A percentile compares a stretch with the other conserved stretches of the same genome.
phyloP scores from a whole-genome alignment of 2,797 vertebrate species.

The Leuciscus waleckii region DNA sequence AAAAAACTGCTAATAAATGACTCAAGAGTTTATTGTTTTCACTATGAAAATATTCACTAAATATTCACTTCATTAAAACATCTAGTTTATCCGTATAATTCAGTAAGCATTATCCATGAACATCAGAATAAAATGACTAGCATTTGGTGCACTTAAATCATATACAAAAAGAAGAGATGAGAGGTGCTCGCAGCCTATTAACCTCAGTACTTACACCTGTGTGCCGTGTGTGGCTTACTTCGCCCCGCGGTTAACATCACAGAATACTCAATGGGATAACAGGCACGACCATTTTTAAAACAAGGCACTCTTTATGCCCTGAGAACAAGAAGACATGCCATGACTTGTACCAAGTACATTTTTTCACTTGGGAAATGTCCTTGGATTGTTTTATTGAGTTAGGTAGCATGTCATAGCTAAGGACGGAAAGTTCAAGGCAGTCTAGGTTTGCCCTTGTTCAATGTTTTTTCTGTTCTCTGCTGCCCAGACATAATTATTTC shows the following conservation, averaged over 20 bases:
- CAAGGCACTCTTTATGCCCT: slow-evolving; percentile 13
- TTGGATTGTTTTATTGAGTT: slow-evolving; percentile 60
- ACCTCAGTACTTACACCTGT: slow-evolving; percentile 43
- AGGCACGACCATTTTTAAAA: slow-evolving; percentile 26
- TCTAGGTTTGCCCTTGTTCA: slow-evolving; percentile 49
- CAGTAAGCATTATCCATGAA: neutral
- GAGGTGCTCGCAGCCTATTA: slow-evolving; percentile 37
- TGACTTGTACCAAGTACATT: slow-evolving; percentile 27
- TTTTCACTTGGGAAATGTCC: slow-evolving; percentile 43
- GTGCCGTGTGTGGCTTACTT: slow-evolving; percentile 35
- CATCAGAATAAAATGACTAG: slow-evolving; percentile 5
- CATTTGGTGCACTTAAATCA: slow-evolving; percentile 3
- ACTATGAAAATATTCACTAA: neutral
- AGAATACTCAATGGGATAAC: slow-evolving; percentile 21
- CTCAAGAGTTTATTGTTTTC: neutral
- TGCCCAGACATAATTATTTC: slow-evolving; percentile 32
- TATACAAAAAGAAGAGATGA: slow-evolving; percentile 27
- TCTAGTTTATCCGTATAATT: neutral
- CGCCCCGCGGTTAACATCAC: slow-evolving; percentile 20
- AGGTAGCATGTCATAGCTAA: slow-evolving; percentile 54
- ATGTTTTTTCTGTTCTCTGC: slow-evolving; percentile 3
- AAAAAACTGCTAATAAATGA: neutral
- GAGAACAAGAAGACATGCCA: slow-evolving; percentile 25
- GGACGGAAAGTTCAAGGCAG: slow-evolving; percentile 50
- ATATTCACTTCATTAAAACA: neutral